Base-by-base conservation (phyloP, 2,888 invertebrate species). In the Drosophila histrio region DNA sequence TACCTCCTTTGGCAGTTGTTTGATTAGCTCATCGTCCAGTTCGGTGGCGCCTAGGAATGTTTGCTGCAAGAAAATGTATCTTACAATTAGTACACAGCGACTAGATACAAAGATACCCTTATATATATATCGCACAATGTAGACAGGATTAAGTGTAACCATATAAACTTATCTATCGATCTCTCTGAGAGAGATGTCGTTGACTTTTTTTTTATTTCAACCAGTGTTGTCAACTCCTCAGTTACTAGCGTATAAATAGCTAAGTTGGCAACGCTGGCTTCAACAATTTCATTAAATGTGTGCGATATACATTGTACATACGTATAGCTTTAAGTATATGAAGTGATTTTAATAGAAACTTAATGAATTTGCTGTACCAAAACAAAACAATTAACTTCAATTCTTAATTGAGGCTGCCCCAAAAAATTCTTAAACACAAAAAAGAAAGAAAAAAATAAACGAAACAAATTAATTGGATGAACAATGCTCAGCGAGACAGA, bases 1-100 rank as follows among this genome's bases (percentile, higher is more conserved):
- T 80, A 99, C 94, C 93, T 99, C 99, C 92, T 99, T 98, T 56
- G 99, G 99, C 91, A 99, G 94, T 93, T 98, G 98, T 88, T 91
- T 91, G 82, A 92, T 92, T 85, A 90, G 91, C 90, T 92, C 91
- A 89, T 92, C 92, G 86, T 91, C 91, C 76, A 90, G 81, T 80
- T 91, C 91, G 76, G 89, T 88, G 76, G 91, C 87, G 85, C 89
- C 91, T 86, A 91, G 91, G 91, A 91, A 91, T 91, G 91, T 91
- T 90, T 91, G 91, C 91, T 91, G 84, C 9, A 89, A 80, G 34
- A 6, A 60, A 13, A 30, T 39, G 34, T 26, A 7, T 30, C 38
- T 30, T 28, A 53, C 17, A 58, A 36, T 49, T 17, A 56, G 38
- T n/a, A n/a, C n/a, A n/a, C n/a, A n/a, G n/a, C n/a, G n/a, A n/a